Conservation (phyloP, 1,140 invertebrate species). For the Drosophila kanapiae region DNA sequence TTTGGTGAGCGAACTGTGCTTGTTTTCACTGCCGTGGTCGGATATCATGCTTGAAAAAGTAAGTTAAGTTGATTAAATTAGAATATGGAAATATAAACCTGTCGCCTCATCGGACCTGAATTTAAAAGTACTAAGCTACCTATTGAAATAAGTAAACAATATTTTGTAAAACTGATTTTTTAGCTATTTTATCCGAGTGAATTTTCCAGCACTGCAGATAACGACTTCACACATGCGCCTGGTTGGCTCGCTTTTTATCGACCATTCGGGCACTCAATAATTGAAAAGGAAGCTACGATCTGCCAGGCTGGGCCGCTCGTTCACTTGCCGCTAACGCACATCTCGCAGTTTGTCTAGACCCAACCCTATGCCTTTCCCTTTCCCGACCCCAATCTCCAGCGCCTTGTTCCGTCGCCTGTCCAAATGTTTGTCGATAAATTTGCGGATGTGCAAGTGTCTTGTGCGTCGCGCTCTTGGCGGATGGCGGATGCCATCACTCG, state of each 20-base stretch:
- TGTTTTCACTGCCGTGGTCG: too few species aligned
- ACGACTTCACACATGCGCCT: conserved; percentile 48
- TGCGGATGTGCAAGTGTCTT: conserved; percentile 82
- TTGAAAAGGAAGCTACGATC: conserved; percentile 81
- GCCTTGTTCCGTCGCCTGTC: conserved; percentile 59
- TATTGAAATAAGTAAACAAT: not conserved
- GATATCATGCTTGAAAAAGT: too few species aligned
- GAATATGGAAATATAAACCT: too few species aligned
- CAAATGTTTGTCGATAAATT: conserved; percentile 85
- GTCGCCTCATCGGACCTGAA: too few species aligned
- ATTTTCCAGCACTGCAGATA: not conserved
- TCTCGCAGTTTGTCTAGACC: conserved; percentile 55
- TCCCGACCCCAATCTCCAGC: conserved; percentile 8
- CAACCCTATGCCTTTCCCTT: conserved; percentile 24
- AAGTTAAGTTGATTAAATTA: too few species aligned
- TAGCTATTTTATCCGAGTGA: not conserved
- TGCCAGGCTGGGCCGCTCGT: conserved; percentile 41
- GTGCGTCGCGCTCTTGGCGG: conserved; percentile 72
- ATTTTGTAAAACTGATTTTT: too few species aligned
- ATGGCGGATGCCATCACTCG: conserved; percentile 81
- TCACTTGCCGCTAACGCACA: conserved; percentile 23
- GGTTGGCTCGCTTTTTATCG: conserved; percentile 67
- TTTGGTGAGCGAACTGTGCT: too few species aligned
- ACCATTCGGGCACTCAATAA: conserved; percentile 81
- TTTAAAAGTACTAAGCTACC: too few species aligned